Conservation (phyloP, 2,113 vertebrate genomes). For the Microcebus lehilahytsara region DNA sequence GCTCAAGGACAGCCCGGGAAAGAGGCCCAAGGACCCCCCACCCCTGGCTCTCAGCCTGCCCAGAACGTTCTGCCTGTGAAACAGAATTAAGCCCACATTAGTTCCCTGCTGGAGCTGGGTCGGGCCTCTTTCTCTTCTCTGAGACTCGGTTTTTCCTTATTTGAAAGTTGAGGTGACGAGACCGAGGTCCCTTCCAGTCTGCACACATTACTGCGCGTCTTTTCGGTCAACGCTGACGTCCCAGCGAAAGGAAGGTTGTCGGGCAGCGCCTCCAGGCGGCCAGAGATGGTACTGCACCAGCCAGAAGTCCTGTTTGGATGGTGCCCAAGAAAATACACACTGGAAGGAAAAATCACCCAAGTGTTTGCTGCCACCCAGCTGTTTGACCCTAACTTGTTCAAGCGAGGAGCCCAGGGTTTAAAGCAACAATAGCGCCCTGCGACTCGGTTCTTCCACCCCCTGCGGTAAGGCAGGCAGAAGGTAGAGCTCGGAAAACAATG, state of each 20-base stretch:
- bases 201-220: not conserved
- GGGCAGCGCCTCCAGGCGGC: conserved; percentile 27
- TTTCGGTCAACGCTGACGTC: rapidly evolving
- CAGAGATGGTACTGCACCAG: not conserved
- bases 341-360: not conserved
- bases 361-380: not conserved
- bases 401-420: not conserved
- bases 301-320: rapidly evolving
- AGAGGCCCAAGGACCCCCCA: not conserved
- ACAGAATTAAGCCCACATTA: not conserved
- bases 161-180: not conserved
- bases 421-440: not conserved
- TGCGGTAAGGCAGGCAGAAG: not conserved
- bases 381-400: not conserved
- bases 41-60: not conserved
- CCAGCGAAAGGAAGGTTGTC: not conserved
- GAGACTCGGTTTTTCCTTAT: not conserved
- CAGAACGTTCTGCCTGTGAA: not conserved
- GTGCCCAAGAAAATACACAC: not conserved
- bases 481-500: not conserved
- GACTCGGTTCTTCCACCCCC: not conserved
- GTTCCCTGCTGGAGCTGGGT: not conserved
- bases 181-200: not conserved
- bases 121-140: not conserved
- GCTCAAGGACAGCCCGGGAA: not conserved